Evolutionary conservation across 1,140 invertebrate genomes (phyloP).

Genomic region (Acyrthosiphon pisum): DNA sequence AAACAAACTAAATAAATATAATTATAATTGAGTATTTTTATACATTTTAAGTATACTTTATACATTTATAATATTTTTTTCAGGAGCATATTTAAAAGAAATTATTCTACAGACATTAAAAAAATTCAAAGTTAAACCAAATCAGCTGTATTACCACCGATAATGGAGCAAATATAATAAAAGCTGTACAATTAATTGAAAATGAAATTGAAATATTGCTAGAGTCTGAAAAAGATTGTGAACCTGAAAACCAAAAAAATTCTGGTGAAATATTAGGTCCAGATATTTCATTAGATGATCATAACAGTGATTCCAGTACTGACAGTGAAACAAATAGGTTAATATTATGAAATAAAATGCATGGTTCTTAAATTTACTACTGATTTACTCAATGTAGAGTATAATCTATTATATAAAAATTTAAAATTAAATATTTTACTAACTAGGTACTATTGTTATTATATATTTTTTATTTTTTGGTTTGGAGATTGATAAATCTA

Average conservation of each 20-base stretch:
- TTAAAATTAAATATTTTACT: not conserved
- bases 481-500: conserved; percentile 1
- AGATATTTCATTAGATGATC: not conserved
- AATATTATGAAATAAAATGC: not conserved
- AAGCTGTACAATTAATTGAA: conserved; percentile 1
- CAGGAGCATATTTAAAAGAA: not conserved
- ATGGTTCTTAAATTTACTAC: not conserved
- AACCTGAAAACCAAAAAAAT: not conserved
- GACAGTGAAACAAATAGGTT: not conserved
- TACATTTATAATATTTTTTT: conserved; percentile 6
- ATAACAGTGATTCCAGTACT: not conserved
- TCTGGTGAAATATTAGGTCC: not conserved
- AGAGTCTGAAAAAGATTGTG: conserved; percentile 17
- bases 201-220: not conserved
- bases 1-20: not conserved
- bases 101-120: not conserved
- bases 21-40: too few relatives aligned
- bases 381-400: not conserved
- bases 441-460: not conserved
- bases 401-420: not conserved
- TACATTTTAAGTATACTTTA: too few relatives aligned
- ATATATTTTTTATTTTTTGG: not conserved
- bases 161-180: not conserved
- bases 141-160: not conserved
- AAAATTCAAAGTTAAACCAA: not conserved